Conservation (phyloP, 1,140 invertebrate genomes). For the Drosophila lacteicornis region DNA sequence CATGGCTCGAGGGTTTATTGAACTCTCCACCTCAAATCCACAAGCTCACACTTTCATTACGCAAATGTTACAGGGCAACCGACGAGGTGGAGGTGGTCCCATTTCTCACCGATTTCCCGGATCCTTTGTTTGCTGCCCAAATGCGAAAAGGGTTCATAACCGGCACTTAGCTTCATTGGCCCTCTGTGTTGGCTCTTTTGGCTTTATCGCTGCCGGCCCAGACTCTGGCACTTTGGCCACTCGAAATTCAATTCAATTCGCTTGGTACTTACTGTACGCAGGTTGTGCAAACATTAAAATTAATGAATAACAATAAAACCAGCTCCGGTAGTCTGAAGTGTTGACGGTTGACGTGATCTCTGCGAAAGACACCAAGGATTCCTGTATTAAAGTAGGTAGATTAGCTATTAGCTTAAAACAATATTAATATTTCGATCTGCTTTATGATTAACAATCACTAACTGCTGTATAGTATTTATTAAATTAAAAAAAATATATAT, state of each 20-base stretch:
- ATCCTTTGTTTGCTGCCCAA: constrained; percentile 67
- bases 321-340: constrained; percentile 35
- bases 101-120: constrained; percentile 32
- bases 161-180: constrained; percentile 82
- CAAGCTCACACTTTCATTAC: constrained; percentile 41
- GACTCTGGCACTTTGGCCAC: constrained; percentile 53
- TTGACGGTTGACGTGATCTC: constrained; percentile 46
- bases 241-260: constrained; percentile 76
- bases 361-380: neutral
- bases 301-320: constrained; percentile 79
- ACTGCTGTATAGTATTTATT: too few relatives aligned
- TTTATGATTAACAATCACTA: neutral
- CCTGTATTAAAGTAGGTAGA: neutral
- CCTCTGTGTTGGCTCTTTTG: constrained; percentile 54
- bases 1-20: constrained; percentile 56
- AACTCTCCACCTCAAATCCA: constrained; percentile 39
- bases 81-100: constrained; percentile 9
- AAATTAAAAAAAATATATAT: too few relatives aligned
- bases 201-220: constrained; percentile 75
- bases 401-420: neutral
- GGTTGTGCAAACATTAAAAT: constrained; percentile 80
- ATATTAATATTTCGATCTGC: neutral
- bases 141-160: constrained; percentile 82
- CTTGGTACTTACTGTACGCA: constrained; percentile 49
- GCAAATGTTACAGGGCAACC: constrained; percentile 32